Base-by-base conservation (phyloP, 2,113 vertebrate species). In the Microtus pennsylvanicus region DNA sequence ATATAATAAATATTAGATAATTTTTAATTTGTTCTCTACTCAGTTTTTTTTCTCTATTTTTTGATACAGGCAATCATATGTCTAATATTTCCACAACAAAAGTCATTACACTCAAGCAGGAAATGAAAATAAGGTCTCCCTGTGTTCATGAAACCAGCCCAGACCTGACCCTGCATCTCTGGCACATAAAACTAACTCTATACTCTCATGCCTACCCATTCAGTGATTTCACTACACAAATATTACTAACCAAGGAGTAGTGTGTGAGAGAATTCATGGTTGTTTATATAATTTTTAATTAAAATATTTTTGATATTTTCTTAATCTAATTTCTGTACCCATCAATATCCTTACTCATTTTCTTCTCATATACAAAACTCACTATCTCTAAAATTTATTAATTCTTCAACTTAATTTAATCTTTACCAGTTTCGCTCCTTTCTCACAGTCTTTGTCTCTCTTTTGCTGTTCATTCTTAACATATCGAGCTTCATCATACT, bases 101-200 rank as follows among this genome's bases (percentile, higher is more conserved):
- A 42, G 2, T 76, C 38, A 45, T 14, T 45, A 45, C 24, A 28
- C 12, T 28, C 2, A 12, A 45, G 42, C 24, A 76, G 11, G 24
- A 76, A 75, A 14, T 14, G 38, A 5, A 76, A 45, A 45, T 5
- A 26, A 22, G 5, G 9, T 24, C 2, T 24, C 3, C 55, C 55
- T 5, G 16, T 55, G 16, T 55, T 55, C 14, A 55, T 55, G 55
- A 55, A 17, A 55, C 4, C 55, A 55, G 3, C 16, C 16, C 16
- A 55, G 55, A 55, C 55, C 16, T 55, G 55, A 55, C 4, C 55
- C 4, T 55, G 16, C 24, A 76, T 6, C 1, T 76, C 24, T 3
- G 5, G 55, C 55, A 19, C 17, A 28, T 5, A 6, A 16, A 4
- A 1, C 26, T 26, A 28, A 3, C 1, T 4, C 55, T 19, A 58